Base-by-base conservation (phyloP, 1,140 invertebrate species). In the Calephelis nemesis region DNA sequence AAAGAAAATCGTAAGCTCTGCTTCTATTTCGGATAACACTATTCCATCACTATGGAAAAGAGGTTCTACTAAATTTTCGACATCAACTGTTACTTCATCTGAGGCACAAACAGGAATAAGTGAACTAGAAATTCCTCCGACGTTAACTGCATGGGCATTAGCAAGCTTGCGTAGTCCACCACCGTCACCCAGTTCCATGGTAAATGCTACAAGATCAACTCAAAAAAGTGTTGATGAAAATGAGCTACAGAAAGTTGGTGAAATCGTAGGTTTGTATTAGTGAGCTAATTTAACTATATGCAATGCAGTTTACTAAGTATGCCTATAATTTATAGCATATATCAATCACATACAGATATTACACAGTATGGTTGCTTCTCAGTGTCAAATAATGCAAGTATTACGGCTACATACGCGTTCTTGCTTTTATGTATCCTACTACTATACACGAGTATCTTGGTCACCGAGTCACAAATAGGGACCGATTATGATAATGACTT, bases 51-150 rank as follows among this genome's bases (percentile, higher is more conserved):
- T 91, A 45, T 86, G 80, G 75, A 91, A 91, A 72, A 76, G 89
- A 71, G 89, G 89, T 19, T 91, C 87, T 1, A 85, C 81, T 12
- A 90, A 85, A 62, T 91, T 78, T 68, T 71, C 70, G 6, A 74
- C 82, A 7, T 79, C 84, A 54, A 79, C 82, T 47, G 75, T 74
- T 5, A 72, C 77, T 30, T 83, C 85, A 39, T 69, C 78, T 10
- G 78, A 82, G 47, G 67, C 60, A 8, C 75, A 81, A 49, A 73
- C 73, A 54, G 73, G 72, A 40, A 49, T 78, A 6, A 86, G 68
- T 70, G 87, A 90, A 10, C 66, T 90, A 70, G 86, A 89, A 63
- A 88, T 91, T 58, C 87, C 86, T n/a, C 88, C 88, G 12, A 89
- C 88, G 0, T 74, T 87, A 42, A 87, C 85, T 40, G 88, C 85